Percentiles rank a stretch among this genome's conserved stretches.
Evolutionary conservation across 2,797 vertebrate species (phyloP).

Genomic region (Anabacerthia variegaticeps): DNA sequence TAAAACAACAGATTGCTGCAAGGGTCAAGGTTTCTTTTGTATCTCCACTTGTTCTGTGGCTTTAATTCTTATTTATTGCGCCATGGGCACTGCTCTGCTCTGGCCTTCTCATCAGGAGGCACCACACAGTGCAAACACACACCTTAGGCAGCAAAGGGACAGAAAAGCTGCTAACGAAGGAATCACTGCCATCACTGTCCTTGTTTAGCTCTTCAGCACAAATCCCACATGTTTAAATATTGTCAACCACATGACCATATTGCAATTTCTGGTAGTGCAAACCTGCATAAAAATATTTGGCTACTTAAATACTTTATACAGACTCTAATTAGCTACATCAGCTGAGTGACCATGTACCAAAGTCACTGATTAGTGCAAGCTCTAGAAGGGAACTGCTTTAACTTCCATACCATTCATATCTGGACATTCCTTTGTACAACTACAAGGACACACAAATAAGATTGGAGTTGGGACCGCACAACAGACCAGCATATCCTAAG

Average conservation of each 20-base stretch:
- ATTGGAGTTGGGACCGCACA: neutral
- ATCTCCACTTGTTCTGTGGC: neutral
- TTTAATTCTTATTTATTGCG: neutral
- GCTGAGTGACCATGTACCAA: neutral
- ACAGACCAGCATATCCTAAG: neutral
- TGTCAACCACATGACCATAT: neutral
- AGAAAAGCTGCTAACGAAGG: neutral
- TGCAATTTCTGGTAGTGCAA: neutral
- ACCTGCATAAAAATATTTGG: neutral
- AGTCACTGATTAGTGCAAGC: neutral
- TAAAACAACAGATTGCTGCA: neutral
- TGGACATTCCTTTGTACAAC: neutral
- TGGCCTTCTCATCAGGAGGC: neutral
- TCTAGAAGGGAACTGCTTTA: neutral
- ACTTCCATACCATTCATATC: neutral
- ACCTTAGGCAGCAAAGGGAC: neutral
- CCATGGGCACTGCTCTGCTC: neutral
- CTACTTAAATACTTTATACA: neutral
- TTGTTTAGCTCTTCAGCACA: neutral
- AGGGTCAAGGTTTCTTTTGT: neutral
- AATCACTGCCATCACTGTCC: neutral
- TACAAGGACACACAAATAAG: neutral
- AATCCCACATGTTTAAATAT: neutral
- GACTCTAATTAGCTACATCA: neutral
- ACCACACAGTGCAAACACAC: neutral